These are phyloP conservation scores for Uria lomvia DNA, from an alignment of 2,113 vertebrate species.

Conservation along the genomic window DNA sequence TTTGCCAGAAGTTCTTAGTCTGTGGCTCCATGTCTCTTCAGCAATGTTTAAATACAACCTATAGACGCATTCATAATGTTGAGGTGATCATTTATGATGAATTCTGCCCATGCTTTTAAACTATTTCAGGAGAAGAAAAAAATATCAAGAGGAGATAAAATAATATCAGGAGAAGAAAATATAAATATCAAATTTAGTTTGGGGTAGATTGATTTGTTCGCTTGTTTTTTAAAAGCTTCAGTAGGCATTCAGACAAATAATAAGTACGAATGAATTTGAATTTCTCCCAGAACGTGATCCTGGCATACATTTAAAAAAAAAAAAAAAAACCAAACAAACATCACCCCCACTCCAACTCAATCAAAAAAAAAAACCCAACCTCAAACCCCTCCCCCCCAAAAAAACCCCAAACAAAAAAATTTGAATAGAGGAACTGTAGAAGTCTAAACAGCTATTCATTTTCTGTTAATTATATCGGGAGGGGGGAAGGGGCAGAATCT, in stretches of 20 bases:
- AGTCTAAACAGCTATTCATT: background rate
- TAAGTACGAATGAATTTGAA: background rate
- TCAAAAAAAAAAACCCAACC: background rate
- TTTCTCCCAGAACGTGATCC: background rate
- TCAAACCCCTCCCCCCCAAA: background rate
- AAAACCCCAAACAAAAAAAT: background rate
- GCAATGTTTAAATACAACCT: no score
- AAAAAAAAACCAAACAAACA: background rate
- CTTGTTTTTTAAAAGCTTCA: background rate
- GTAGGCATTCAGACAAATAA: background rate
- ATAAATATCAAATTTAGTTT: background rate
- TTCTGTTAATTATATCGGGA: background rate
- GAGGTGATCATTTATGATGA: no score
- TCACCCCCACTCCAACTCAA: background rate
- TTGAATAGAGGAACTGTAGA: background rate
- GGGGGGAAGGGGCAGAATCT: no score
- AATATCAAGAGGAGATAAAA: no score
- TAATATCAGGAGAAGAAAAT: no score
- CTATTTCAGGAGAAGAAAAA: no score
- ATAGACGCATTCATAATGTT: no score
- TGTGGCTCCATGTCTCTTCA: background rate
- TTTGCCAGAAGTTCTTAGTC: background rate
- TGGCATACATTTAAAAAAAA: background rate
- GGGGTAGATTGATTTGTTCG: background rate
- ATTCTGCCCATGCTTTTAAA: no score